Conservation (phyloP, 2,797 vertebrate genomes). For the Microtus agrestis region DNA sequence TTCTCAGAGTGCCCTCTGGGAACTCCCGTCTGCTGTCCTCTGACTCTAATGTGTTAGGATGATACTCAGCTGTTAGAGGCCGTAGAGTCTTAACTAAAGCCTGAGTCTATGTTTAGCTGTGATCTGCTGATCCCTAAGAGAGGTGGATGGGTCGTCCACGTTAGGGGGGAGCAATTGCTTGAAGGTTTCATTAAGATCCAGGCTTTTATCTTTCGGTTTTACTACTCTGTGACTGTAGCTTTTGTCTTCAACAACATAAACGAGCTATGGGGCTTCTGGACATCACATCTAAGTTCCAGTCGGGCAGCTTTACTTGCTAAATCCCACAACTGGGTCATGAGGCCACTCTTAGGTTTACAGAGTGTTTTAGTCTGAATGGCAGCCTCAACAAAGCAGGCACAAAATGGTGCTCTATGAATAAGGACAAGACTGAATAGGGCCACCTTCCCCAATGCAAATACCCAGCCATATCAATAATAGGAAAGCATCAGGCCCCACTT, state of each 20-base stretch:
- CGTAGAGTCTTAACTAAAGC: not conserved
- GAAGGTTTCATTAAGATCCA: not conserved
- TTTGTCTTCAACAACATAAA: not conserved
- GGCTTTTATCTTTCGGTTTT: not conserved
- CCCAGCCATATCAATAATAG: not conserved
- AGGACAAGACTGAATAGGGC: not conserved
- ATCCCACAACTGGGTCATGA: not conserved
- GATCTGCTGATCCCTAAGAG: not conserved
- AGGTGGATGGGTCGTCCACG: not conserved
- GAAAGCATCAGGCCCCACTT: not conserved
- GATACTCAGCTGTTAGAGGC: not conserved
- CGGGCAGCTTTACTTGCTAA: not conserved
- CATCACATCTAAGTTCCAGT: not conserved
- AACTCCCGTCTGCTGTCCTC: not conserved
- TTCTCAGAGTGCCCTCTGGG: not conserved
- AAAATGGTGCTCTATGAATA: not conserved
- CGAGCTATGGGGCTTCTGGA: not conserved
- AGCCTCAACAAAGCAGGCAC: not conserved
- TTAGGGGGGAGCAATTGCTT: not conserved
- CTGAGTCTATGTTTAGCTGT: not conserved
- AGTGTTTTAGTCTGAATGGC: not conserved
- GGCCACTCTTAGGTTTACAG: not conserved
- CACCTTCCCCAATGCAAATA: not conserved
- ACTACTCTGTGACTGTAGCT: not conserved
- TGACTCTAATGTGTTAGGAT: not conserved